These are phyloP conservation scores for Drosophila busckii DNA, from an alignment of 1,140 invertebrate species.

Conservation along the genomic window DNA sequence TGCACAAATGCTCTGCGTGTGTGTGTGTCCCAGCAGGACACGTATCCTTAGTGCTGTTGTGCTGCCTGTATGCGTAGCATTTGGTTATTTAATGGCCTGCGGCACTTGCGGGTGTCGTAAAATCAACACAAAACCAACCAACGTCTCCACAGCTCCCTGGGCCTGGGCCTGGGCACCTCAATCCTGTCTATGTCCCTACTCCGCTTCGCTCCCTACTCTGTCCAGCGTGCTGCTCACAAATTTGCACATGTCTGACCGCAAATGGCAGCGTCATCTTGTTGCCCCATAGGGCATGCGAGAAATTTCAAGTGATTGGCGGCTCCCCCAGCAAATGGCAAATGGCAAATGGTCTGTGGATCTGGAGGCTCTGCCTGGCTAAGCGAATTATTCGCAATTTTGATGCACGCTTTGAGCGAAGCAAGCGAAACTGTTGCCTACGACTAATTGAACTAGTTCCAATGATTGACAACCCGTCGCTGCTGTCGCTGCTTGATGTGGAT, in stretches of 20 bases:
- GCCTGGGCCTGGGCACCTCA: slow-evolving; percentile 13
- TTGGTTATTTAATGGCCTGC: slow-evolving; percentile 64
- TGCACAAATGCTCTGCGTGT: background rate
- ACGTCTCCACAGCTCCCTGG: slow-evolving; percentile 25
- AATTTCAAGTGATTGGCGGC: slow-evolving; percentile 37
- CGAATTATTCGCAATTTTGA: slow-evolving; percentile 24
- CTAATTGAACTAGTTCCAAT: slow-evolving; percentile 29
- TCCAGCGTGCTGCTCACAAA: slow-evolving; percentile 9
- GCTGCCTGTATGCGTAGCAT: slow-evolving; percentile 43
- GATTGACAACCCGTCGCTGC: slow-evolving; percentile 7
- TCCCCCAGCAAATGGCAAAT: background rate
- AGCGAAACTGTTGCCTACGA: slow-evolving; percentile 4
- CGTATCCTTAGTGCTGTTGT: slow-evolving; percentile 8
- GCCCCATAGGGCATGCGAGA: slow-evolving; percentile 3
- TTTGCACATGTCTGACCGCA: slow-evolving; percentile 52
- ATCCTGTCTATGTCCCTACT: background rate
- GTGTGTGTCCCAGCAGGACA: slow-evolving; percentile 6
- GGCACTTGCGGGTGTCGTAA: slow-evolving; percentile 71
- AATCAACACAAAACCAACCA: slow-evolving; percentile 49
- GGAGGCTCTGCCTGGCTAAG: slow-evolving; percentile 5
- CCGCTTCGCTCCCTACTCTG: background rate
- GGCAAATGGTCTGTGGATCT: background rate
- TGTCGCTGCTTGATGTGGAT: slow-evolving; percentile 1
- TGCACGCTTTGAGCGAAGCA: slow-evolving; percentile 28
- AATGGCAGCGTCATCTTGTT: slow-evolving; percentile 38